These are phyloP conservation scores for Fragariocoptes setiger DNA, from an alignment of 1,140 invertebrate genomes.

Conservation along the genomic window DNA sequence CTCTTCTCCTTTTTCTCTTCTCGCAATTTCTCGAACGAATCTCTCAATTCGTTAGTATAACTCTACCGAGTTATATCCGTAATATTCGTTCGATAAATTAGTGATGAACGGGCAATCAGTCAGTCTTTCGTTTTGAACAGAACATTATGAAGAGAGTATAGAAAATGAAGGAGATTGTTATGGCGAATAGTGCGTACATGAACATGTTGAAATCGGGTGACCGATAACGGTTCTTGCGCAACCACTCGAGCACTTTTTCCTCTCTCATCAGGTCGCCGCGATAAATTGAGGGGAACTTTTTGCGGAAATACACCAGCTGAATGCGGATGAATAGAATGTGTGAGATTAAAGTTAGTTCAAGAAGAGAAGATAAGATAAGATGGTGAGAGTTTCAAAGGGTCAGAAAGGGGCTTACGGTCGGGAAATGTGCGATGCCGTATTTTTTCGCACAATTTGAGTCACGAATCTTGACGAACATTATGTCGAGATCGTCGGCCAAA, in stretches of 20 bases:
- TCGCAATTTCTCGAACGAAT: no score
- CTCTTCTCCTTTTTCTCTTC: no score
- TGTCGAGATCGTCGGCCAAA: conserved; percentile 69
- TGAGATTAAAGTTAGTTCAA: no score
- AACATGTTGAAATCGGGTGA: conserved; percentile 73
- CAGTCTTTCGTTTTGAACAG: conserved; percentile 26
- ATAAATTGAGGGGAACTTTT: conserved; percentile 70
- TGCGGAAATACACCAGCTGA: conserved; percentile 72
- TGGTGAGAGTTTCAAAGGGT: no score
- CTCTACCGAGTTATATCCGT: no score
- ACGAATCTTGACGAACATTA: conserved; percentile 75
- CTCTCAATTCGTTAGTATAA: no score
- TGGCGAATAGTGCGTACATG: conserved; percentile 62
- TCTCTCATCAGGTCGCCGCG: conserved; percentile 52
- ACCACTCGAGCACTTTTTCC: conserved; percentile 62
- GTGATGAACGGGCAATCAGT: no score
- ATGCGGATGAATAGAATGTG: no score
- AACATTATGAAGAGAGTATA: conserved; percentile 66
- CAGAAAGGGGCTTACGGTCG: no score
- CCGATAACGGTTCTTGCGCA: conserved; percentile 62
- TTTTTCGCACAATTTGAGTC: conserved; percentile 63
- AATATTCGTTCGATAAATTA: no score
- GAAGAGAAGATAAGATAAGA: no score
- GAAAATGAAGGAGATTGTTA: conserved; percentile 47
- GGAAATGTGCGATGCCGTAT: conserved; percentile 71